phyloP scores from a whole-genome alignment of 2,888 invertebrate species.

The Hirtodrosophila trivittata region DNA sequence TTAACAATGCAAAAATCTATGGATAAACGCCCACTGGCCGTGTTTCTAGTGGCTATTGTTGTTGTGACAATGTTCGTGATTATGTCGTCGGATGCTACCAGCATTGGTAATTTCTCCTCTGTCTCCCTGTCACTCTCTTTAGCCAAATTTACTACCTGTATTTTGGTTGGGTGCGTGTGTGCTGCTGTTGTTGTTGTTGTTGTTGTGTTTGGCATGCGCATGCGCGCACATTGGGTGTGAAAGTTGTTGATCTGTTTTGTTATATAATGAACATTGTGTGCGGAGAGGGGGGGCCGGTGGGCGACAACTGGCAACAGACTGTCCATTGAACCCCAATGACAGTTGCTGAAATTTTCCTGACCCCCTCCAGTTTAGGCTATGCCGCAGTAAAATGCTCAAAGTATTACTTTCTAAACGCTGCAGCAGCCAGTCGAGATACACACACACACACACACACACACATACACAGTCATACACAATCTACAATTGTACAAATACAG shows the following conservation, averaged over 20 bases:
- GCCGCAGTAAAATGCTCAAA: conserved; percentile 19
- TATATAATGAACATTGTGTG: conserved; percentile 53
- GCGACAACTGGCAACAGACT: conserved; percentile 23
- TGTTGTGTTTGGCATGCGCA: conserved; percentile 42
- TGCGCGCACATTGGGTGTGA: conserved; percentile 70
- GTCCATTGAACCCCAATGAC: conserved; percentile 78
- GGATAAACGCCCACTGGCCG: conserved; percentile 15
- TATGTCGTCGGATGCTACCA: conserved; percentile 67
- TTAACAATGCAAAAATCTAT: conserved; percentile 48
- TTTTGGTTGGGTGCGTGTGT: conserved; percentile 54
- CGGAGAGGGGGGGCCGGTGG: not conserved
- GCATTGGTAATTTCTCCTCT: conserved; percentile 73
- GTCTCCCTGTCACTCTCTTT: conserved; percentile 42
- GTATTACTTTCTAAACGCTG: conserved; percentile 74
- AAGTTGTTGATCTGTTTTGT: conserved; percentile 78
- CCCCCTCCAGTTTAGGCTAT: conserved; percentile 35
- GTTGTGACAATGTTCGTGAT: conserved; percentile 51
- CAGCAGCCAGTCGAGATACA: conserved; percentile 36
- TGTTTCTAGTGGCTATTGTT: conserved; percentile 33
- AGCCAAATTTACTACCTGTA: conserved; percentile 36
- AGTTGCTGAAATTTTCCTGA: conserved; percentile 74
- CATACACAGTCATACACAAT: conserved; percentile 1
- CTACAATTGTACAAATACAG: conserved; percentile 5
- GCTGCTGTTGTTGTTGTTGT: conserved; percentile 24
- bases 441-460: conserved; percentile 14